Evolutionary conservation across 2,797 vertebrate genomes (phyloP), one percentile per base, ranked within the genome.

Genomic region (Bucorvus abyssinicus): DNA sequence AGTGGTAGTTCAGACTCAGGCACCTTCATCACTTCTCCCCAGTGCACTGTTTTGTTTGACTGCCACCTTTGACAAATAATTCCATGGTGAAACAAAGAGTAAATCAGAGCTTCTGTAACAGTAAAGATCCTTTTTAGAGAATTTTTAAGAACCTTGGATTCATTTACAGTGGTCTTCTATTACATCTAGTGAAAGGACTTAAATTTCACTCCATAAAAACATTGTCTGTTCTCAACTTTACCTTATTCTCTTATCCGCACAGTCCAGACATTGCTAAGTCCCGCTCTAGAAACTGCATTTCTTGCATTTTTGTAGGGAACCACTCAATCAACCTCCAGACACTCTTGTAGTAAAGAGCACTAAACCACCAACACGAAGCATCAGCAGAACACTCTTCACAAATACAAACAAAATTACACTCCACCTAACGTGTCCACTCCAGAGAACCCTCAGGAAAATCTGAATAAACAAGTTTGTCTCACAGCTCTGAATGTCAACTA

Each of bases 291-390:
- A 95, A 89, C 30, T 84, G 90, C 56, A 77, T 87, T 95, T 83
- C 74, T 87, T 86, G 80, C 67, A 70, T 86, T 94, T 96, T 65
- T 76, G 52, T 70, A 91, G 81, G 36, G 73, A 80, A 78, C 61
- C 52, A 83, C 87, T 82, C 93, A 89, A 74, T 96, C 96, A 94
- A 47, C 19, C 74, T 80, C 42, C 49, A 92, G 74, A 73, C 73
- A 78, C 81, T 81, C 93, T 53, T 76, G 69, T 65, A 92, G 42
- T 90, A 83, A 88, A 90, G 68, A 94, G 86, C 76, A 95, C 61
- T 94, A 96, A 96, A 79, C 53, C 53, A 96, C 82, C 88, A 64
- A 76, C 55, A 55, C 21, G 84, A 91, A 94, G 55, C 76, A 93
- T 83, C 78, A 82, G 76, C 75, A 95, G 57, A 83, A 87, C 55